Percentiles rank a stretch among this genome's conserved stretches.
Conservation (phyloP, 2,797 vertebrate genomes). For the Alfaro cultratus region DNA sequence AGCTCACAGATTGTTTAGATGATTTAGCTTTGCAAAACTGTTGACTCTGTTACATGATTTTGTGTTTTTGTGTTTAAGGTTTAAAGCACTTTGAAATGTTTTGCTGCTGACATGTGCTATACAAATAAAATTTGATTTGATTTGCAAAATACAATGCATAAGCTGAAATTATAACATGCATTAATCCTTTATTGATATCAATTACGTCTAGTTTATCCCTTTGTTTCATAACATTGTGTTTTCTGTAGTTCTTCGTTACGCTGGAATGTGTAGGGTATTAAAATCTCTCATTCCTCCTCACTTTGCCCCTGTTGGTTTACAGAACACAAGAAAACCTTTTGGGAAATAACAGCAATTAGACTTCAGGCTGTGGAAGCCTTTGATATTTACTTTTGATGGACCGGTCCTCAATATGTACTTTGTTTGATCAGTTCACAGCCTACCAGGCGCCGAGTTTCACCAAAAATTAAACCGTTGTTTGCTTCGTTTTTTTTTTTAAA, state of each 20-base stretch:
- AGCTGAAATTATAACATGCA: too few species aligned
- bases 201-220: slow-evolving; percentile 1
- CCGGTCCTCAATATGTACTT: slow-evolving; percentile 43
- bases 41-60: too few species aligned
- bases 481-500: slow-evolving; percentile 22
- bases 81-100: too few species aligned
- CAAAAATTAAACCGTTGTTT: slow-evolving; percentile 57
- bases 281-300: slow-evolving; percentile 21
- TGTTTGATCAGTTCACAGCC: slow-evolving; percentile 53
- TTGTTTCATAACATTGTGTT: slow-evolving; percentile 8
- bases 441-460: slow-evolving; percentile 5
- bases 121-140: too few species aligned
- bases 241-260: slow-evolving; percentile 11
- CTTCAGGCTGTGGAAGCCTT: slow-evolving; percentile 64
- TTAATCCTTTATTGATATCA: slow-evolving; percentile 10
- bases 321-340: slow-evolving; percentile 43
- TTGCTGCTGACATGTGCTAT: too few species aligned
- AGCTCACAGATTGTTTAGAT: background rate
- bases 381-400: slow-evolving; percentile 74
- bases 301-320: slow-evolving; percentile 52
- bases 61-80: too few species aligned
- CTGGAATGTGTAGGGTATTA: slow-evolving; percentile 16
- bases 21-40: background rate
- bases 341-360: slow-evolving; percentile 72
- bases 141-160: background rate